Conservation (phyloP, 2,888 invertebrate genomes). For the Idaea straminata region DNA sequence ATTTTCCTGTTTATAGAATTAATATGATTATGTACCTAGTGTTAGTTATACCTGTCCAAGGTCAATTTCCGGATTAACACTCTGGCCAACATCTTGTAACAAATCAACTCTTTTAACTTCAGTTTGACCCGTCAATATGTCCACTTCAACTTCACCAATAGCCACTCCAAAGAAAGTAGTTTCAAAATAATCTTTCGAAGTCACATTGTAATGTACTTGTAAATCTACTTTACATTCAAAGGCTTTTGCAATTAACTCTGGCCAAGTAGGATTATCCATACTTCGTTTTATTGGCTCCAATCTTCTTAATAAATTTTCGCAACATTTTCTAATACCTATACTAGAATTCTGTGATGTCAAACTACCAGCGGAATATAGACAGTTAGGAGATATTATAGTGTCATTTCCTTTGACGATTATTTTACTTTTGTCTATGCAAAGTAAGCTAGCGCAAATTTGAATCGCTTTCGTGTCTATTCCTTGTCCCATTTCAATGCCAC, state of each 20-base stretch:
- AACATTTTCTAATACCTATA: conserved; percentile 71
- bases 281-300: conserved; percentile 56
- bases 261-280: conserved; percentile 66
- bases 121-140: conserved; percentile 84
- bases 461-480: conserved; percentile 85
- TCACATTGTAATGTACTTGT: conserved; percentile 41
- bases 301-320: conserved; percentile 62
- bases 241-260: conserved; percentile 68
- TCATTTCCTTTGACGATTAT: conserved; percentile 83
- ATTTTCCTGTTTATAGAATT: neutral
- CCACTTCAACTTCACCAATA: conserved; percentile 84
- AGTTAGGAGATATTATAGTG: conserved; percentile 82
- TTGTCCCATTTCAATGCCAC: conserved; percentile 86
- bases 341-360: conserved; percentile 82
- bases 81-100: conserved; percentile 82
- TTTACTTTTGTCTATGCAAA: conserved; percentile 82
- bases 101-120: conserved; percentile 81
- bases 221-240: conserved; percentile 34
- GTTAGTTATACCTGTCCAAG: conserved; percentile 76
- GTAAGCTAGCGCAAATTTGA: conserved; percentile 82
- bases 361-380: conserved; percentile 83
- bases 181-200: conserved; percentile 24
- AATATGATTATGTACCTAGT: neutral
- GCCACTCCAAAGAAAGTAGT: conserved; percentile 75
- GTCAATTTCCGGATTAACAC: conserved; percentile 82